Evolutionary conservation across 2,797 vertebrate genomes (phyloP), one percentile per base, ranked within the genome.

Genomic region (Novumbra hubbsi): DNA sequence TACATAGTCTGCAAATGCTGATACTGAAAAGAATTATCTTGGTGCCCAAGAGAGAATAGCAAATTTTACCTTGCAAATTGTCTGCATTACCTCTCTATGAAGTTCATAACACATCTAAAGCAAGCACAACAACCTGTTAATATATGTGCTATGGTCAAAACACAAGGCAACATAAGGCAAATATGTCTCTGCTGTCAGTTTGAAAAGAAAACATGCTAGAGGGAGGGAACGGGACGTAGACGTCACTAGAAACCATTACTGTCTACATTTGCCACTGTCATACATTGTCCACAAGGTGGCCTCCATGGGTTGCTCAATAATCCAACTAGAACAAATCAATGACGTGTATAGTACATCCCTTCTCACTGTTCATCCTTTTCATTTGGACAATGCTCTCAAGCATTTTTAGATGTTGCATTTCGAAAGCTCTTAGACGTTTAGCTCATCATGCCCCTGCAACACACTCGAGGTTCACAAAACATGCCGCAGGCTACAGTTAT

Each of bases 241-340:
- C 8, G 21, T n/a, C 52, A 60, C 9, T 27, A 24, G 11, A 60
- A 11, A 60, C n/a, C 19, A 11, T 45, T 24, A 45, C n/a, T 64
- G 30, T 30, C 28, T 41, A 69, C 12, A 27, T 24, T 60, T 60
- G 21, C 17, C 50, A n/a, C 48, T 73, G 34, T 50, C 77, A 74
- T 12, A 28, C 57, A 24, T 6, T 80, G 73, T 82, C 87, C 87
- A 88, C 83, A 74, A 87, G 85, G 76, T 87, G 85, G 81, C 82
- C 72, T 76, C 78, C 73, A 73, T 67, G 60, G 75, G 60, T 62
- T 62, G 11, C 55, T 71, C n/a, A 77, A 49, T 21, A 57, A 15
- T n/a, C 49, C 27, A 28, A 50, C 41, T n/a, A 72, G 32, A 67
- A 11, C 17, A 30, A n/a, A 5, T 55, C 15, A 60, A 30, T 65